A percentile compares a stretch with the other conserved stretches of the same genome.
These are phyloP conservation scores for Ramazzottius varieornatus DNA, from an alignment of 2,888 invertebrate genomes.

Conservation along the genomic window DNA sequence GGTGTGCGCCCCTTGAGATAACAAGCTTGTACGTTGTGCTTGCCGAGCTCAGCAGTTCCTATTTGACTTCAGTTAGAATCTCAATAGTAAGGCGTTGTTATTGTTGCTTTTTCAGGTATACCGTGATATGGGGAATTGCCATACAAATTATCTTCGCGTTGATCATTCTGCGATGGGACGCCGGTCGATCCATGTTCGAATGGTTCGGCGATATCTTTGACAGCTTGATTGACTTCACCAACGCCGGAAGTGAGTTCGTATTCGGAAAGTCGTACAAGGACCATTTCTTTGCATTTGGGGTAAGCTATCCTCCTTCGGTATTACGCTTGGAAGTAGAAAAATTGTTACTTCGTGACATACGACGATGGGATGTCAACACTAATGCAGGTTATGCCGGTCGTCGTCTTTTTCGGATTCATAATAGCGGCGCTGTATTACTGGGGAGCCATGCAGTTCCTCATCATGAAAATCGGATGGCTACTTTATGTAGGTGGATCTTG, in stretches of 20 bases:
- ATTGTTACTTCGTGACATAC: no score
- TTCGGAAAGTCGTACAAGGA: slow-evolving; percentile 34
- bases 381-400: slow-evolving; percentile 42
- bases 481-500: slow-evolving; percentile 21
- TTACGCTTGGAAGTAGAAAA: no score
- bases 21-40: no score
- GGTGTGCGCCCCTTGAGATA: no score
- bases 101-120: slow-evolving; percentile 15
- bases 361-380: neutral
- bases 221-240: slow-evolving; percentile 48
- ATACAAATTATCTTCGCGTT: slow-evolving; percentile 25
- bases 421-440: slow-evolving; percentile 65
- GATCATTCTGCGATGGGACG: slow-evolving; percentile 21
- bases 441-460: slow-evolving; percentile 61
- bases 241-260: slow-evolving; percentile 53
- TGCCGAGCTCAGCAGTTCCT: no score
- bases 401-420: slow-evolving; percentile 74
- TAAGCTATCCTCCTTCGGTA: slow-evolving; percentile 23
- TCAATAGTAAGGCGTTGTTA: no score
- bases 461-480: slow-evolving; percentile 48
- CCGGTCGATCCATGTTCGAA: slow-evolving; percentile 17
- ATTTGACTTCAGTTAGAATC: no score
- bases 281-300: slow-evolving; percentile 57
- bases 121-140: slow-evolving; percentile 23
- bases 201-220: slow-evolving; percentile 32